A percentile compares a stretch with the other conserved stretches of the same genome.
These are phyloP conservation scores for Nasua narica DNA, from an alignment of 2,797 vertebrate genomes.

Conservation along the genomic window DNA sequence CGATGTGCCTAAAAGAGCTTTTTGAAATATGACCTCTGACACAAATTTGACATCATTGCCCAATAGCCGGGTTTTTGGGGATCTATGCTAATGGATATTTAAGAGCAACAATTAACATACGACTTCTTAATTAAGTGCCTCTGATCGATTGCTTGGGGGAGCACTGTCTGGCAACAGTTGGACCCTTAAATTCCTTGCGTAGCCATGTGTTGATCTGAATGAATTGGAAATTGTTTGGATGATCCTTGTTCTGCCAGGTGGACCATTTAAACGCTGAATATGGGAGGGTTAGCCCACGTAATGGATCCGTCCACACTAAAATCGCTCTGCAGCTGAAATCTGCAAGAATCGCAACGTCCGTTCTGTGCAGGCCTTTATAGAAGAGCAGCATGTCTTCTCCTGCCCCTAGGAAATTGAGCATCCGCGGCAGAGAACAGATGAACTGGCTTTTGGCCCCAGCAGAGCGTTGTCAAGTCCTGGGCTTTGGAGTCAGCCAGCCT, in stretches of 20 bases:
- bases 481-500: not conserved
- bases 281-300: not conserved
- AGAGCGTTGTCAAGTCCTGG: not conserved
- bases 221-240: slow-evolving; percentile 23
- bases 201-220: slow-evolving; percentile 19
- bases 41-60: not conserved
- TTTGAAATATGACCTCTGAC: slow-evolving; percentile 29
- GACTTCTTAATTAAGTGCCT: slow-evolving; percentile 52
- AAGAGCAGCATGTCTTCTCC: not conserved
- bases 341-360: not conserved
- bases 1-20: not conserved
- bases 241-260: not conserved
- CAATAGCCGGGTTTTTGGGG: not conserved
- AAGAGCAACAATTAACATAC: slow-evolving; percentile 64
- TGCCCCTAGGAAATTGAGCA: not conserved
- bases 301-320: not conserved
- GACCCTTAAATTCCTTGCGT: slow-evolving; percentile 38
- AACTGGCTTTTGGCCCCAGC: not conserved
- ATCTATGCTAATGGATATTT: slow-evolving; percentile 38
- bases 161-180: not conserved
- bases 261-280: not conserved
- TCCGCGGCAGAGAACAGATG: not conserved
- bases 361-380: not conserved
- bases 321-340: not conserved
- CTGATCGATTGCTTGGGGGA: slow-evolving; percentile 24